phyloP scores from a whole-genome alignment of 1,140 invertebrate genomes.

The Centruroides sculpturatus region DNA sequence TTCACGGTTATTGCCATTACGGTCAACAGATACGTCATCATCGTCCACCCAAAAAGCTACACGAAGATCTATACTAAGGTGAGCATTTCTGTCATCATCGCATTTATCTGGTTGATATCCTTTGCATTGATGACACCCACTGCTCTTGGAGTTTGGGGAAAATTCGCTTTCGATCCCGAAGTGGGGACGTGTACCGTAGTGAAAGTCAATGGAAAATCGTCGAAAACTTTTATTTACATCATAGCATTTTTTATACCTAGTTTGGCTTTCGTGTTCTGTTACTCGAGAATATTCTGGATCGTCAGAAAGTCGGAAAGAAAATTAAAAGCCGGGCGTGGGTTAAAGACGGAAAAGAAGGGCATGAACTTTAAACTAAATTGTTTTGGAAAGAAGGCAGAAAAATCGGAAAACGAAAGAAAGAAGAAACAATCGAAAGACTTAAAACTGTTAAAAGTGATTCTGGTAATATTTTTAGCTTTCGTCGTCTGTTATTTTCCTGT shows the following conservation, averaged over 20 bases:
- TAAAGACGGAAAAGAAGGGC: no score
- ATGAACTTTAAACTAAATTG: no score
- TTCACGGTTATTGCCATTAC: constrained; percentile 73
- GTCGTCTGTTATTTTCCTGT: constrained; percentile 6
- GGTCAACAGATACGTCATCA: constrained; percentile 69
- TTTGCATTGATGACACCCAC: constrained; percentile 60
- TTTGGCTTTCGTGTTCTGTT: constrained; percentile 60
- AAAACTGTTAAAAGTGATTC: constrained; percentile 1
- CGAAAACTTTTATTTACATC: constrained; percentile 66
- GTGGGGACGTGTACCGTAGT: constrained; percentile 67
- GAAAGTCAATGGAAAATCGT: constrained; percentile 46
- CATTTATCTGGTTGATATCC: constrained; percentile 55
- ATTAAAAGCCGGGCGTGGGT: neutral
- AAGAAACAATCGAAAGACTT: neutral
- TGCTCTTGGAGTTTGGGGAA: constrained; percentile 59
- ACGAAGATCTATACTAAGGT: constrained; percentile 50
- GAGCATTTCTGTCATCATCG: constrained; percentile 58
- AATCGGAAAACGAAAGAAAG: neutral
- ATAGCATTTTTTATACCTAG: constrained; percentile 64
- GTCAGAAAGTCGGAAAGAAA: constrained; percentile 22
- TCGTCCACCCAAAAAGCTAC: constrained; percentile 54
- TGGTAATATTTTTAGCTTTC: constrained; percentile 9
- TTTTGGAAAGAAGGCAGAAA: no score
- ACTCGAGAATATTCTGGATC: constrained; percentile 61
- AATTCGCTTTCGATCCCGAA: constrained; percentile 51